Evolutionary conservation across 1,140 invertebrate species (phyloP).

Genomic region (Drosophila funebris): DNA sequence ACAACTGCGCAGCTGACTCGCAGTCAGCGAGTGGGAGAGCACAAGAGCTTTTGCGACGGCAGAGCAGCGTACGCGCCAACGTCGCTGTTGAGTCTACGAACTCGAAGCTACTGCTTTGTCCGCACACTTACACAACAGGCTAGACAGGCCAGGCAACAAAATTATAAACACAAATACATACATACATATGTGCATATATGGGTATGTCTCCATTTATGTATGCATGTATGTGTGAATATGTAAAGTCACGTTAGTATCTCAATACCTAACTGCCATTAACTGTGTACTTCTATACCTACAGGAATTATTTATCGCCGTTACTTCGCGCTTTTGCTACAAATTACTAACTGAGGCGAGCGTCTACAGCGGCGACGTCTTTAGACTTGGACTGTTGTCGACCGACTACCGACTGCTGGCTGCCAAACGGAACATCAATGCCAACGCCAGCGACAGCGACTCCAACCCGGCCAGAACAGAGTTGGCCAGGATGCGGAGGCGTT

Average conservation of each 20-base stretch:
- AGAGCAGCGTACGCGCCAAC: slow-evolving; percentile 37
- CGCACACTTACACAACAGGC: slow-evolving; percentile 50
- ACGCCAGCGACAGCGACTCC: slow-evolving; percentile 5
- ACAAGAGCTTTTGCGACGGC: slow-evolving; percentile 46
- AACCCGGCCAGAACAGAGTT: slow-evolving; percentile 19
- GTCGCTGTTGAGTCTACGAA: slow-evolving; percentile 57
- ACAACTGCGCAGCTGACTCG: slow-evolving; percentile 38
- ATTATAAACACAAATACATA: slow-evolving; percentile 22
- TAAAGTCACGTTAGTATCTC: neutral
- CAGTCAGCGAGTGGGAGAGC: neutral
- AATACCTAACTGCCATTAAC: neutral
- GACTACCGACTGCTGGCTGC: slow-evolving; percentile 39
- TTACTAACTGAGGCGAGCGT: slow-evolving; percentile 27
- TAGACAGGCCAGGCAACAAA: slow-evolving; percentile 35
- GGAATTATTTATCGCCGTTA: slow-evolving; percentile 25
- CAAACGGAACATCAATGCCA: slow-evolving; percentile 5
- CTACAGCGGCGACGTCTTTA: slow-evolving; percentile 62
- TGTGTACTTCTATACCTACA: neutral
- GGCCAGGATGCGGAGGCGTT: slow-evolving; percentile 41
- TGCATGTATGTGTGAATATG: neutral
- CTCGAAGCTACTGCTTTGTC: slow-evolving; percentile 50
- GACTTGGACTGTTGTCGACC: slow-evolving; percentile 72
- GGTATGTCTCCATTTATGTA: neutral
- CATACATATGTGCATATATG: neutral
- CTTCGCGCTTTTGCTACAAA: slow-evolving; percentile 31